Base-by-base conservation (phyloP, 2,888 invertebrate species). In the Ophioninae sp. region DNA sequence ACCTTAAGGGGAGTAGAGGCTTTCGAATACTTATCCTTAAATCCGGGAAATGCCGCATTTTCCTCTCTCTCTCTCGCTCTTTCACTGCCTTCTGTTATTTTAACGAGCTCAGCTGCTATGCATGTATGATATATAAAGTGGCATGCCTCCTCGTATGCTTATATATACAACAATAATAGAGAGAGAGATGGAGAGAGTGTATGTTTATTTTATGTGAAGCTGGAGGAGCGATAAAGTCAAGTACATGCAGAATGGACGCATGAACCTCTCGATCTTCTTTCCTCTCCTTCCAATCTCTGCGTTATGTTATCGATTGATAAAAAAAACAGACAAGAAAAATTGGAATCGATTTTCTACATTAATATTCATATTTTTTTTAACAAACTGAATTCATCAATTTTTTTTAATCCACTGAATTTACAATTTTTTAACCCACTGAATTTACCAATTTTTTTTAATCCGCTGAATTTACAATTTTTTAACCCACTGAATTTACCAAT, bases 71-170 rank as follows among this genome's bases (percentile, higher is more conserved):
- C 67, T 67, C 65, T 44, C 59, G 22, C 63, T n/a, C 61, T 72
- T 41, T 71, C 67, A 39, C 51, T 69, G 20, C 61, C 78, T 51
- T 69, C 81, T 81, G 83, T 81, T 84, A 81, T 81, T 84, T 84
- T 84, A 84, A 84, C 83, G 83, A 84, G 81, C 83, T 75, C 79
- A 71, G 74, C 81, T 81, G 71, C 78, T 78, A 72, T 74, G 69
- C 80, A 68, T 74, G 44, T 79, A 81, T 74, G 71, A 75, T 79
- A 71, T 71, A 58, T 64, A 44, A 74, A 64, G 63, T 73, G 22
- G 64, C 65, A 84, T 30, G 67, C 74, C 69, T 58, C 71, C 71
- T 81, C 41, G 56, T 65, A 65, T 23, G 41, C 23, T 63, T 78
- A 71, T 74, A 74, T 80, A 63, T 44, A 61, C 56, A 75, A 75